Base-by-base conservation (phyloP, 1,140 invertebrate genomes). In the Drosophila kepulauana region DNA sequence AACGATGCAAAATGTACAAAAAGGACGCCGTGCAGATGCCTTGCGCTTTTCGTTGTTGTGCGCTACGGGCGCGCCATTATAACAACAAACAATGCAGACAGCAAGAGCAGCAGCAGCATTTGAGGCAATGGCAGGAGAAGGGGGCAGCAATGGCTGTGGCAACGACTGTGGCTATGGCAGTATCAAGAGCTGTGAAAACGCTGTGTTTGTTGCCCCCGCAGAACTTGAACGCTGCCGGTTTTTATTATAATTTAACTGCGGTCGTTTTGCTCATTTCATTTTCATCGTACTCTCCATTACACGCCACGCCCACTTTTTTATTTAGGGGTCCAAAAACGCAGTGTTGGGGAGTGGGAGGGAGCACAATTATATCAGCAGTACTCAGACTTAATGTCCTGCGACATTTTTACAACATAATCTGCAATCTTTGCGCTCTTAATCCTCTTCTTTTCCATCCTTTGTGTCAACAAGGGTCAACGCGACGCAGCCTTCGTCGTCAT, bases 81-180 rank as follows among this genome's bases (percentile, higher is more conserved):
- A 87, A 80, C 84, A 88, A 88, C 84, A 87, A 87, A 87, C 84
- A 87, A 87, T 88, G 82, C 82, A 75, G 78, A 62, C 78, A 61
- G 35, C 52, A 45, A 5, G 33, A 73, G 54, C 8, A 8, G 15
- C 65, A 43, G 66, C 15, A 57, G 49, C 25, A 59, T 20, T 20
- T 20, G 52, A 6, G 62, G 45, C 30, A 43, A 48, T 16, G 56
- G 16, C 33, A 25, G 33, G 7, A 13, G 15, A 58, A 41, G 69
- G 52, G 70, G 38, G 30, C 10, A 57, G 38, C 51, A 52, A 46
- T 35, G 59, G 41, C 30, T 49, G 49, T 30, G 49, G 49, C 11
- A 13, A n/a, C 25, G 25, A 6, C 49, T 30, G 49, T 35, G 59
- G 46, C 30, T 49, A 46, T 13, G 61, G 58, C 70, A 59, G n/a